phyloP scores from a whole-genome alignment of 2,888 invertebrate species.

The Harpalus rufipes region DNA sequence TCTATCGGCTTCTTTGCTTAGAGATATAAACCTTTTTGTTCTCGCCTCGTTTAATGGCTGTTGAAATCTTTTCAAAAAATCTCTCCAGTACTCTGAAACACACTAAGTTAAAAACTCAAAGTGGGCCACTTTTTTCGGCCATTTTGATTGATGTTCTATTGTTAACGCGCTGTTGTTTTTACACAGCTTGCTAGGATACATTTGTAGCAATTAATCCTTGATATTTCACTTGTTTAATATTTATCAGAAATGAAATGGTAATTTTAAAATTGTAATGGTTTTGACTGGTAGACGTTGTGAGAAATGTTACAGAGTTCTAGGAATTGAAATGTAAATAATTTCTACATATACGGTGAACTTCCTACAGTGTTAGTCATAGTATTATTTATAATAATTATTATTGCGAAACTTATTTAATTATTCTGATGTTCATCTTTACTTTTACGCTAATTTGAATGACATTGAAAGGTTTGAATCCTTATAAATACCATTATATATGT shows the following conservation, averaged over 20 bases:
- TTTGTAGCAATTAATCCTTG: constrained; percentile 44
- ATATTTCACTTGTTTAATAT: constrained; percentile 27
- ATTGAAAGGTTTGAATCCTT: constrained; percentile 3
- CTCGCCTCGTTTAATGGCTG: constrained; percentile 3
- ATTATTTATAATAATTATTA: constrained; percentile 36
- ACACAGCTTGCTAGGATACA: constrained; percentile 29
- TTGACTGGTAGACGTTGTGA: constrained; percentile 5
- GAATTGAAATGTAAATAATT: constrained; percentile 4
- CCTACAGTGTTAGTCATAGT: constrained; percentile 15
- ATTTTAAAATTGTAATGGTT: neutral
- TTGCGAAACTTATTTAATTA: constrained; percentile 40
- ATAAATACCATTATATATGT: neutral
- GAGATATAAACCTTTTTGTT: constrained; percentile 5
- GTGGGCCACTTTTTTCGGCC: constrained; percentile 32
- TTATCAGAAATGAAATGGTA: neutral
- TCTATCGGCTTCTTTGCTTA: neutral
- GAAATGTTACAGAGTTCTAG: constrained; percentile 7
- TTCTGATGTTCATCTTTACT: constrained; percentile 32
- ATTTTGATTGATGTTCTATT: constrained; percentile 51
- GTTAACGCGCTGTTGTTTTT: constrained; percentile 30
- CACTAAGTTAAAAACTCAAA: constrained; percentile 17
- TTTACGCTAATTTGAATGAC: constrained; percentile 13
- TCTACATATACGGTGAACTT: constrained; percentile 19
- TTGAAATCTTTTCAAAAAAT: constrained; percentile 21
- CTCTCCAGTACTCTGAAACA: constrained; percentile 2